Evolutionary conservation across 2,113 vertebrate species (phyloP), one percentile per base, ranked within the genome.

Genomic region (Cheirogaleus medius): DNA sequence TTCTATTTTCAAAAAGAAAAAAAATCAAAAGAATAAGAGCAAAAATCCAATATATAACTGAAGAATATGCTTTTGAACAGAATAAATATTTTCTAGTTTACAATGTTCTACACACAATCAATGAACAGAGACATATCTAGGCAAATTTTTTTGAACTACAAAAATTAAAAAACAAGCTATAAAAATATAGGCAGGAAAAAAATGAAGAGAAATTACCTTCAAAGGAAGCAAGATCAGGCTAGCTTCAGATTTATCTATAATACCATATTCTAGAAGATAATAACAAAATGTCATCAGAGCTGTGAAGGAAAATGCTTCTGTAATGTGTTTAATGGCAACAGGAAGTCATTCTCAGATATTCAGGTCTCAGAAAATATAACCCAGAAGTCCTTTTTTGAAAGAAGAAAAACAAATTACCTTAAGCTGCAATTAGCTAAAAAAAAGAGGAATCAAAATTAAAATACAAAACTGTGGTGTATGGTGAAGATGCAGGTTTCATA

Each of bases 321-420:
- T 52, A 52, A 81, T 9, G 60, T 27, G 12, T 64, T 80, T 80
- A 66, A 95, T 23, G 42, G 81, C 32, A 91, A 78, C 3, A 69
- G 37, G 21, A 87, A 87, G 39, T 83, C 25, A 83, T 64, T 92
- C 44, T 94, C 89, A 94, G 52, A 92, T 64, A 93, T 82, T 18
- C 15, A 91, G 39, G 49, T 78, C 52, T 77, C 25, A 20, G 66
- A 92, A 94, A 88, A 91, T 68, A 81, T 58, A 92, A 60, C 63
- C 0, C 20, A 83, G 25, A 21, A 56, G 23, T 64, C 54, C 60
- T 6, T 29, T 84, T 71, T 78, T 56, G 25, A 54, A n/a, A 58
- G 49, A 44, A 44, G 27, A 42, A 25, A 32, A 42, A 93, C 69
- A 82, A 81, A 68, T 58, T 81, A 90, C 44, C 81, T 86, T 18